phyloP scores from a whole-genome alignment of 2,113 vertebrate species.

The Coturnix japonica region DNA sequence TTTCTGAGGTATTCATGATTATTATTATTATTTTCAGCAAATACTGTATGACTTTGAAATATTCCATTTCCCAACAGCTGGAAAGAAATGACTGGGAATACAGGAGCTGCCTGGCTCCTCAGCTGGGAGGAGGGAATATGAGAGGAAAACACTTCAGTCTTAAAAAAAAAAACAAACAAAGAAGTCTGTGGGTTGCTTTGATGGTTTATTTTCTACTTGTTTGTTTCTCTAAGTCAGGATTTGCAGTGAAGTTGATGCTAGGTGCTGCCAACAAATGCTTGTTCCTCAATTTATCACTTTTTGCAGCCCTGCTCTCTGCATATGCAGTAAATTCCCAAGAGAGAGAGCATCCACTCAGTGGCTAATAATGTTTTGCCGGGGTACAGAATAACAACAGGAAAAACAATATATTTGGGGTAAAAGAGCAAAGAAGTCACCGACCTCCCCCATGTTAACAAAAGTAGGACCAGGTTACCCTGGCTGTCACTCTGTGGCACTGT shows the following conservation, averaged over 20 bases:
- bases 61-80: not conserved
- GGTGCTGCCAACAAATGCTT: not conserved
- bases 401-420: not conserved
- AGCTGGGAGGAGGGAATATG: not conserved
- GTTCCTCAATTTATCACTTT: not conserved
- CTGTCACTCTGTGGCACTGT: accelerated
- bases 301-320: not conserved
- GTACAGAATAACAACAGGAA: not conserved
- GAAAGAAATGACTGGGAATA: not conserved
- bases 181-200: not conserved
- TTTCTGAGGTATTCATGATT: not conserved
- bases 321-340: not conserved
- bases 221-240: not conserved
- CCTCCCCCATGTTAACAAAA: accelerated
- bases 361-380: not conserved
- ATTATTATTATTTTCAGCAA: not conserved
- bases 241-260: not conserved
- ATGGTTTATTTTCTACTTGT: not conserved
- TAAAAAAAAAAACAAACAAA: not conserved
- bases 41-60: not conserved
- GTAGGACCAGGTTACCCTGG: accelerated
- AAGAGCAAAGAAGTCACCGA: not conserved
- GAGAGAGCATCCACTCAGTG: not conserved
- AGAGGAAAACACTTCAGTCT: not conserved
- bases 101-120: not conserved